Evolutionary conservation across 53 echinoderm and acorn worm genomes (phyloP), one percentile per base, ranked within the genome.

Genomic region (Luidia sarsii): DNA sequence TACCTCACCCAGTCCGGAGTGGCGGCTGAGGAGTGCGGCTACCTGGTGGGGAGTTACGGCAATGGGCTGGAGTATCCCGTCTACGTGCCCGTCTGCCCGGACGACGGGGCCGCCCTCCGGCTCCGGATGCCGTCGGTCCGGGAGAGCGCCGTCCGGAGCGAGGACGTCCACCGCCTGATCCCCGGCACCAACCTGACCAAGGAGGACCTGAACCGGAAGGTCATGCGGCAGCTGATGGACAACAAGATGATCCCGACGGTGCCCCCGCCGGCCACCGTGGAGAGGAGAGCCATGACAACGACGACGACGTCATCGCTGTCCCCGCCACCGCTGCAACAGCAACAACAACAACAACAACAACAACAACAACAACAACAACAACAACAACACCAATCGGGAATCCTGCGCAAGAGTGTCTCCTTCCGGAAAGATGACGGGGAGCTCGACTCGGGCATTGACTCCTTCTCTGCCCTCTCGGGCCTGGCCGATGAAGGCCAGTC

Each of bases 171-270:
- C 22, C 38, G 57, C 27, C 64, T 94, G 56, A 97, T 97, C 38
- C 99, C 99, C 0, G 99, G 99, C 15, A 97, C 94, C 31, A 87
- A 73, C 33, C 75, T 97, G 83, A 97, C 99, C n/a, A 94, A 87
- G 57, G 87, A 87, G 68, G 97, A 97, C 22, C 82, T 97, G 14
- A 85, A 97, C 50, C 82, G 89, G 2, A 97, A 97, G 59, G 88
- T 96, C 18, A 94, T 89, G 89, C 89, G 81, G 39, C 99, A 97
- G 72, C 91, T 97, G 7, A 80, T 94, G 51, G 91, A 97, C 16
- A 85, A 94, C 53, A 94, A 94, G 74, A 90, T 93, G 93, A 81
- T 87, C 25, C 61, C 53, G 14, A 75, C 66, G 21, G 41, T 32
- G 64, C 52, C 72, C 2, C 41, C 30, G 24, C 27, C 49, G 2